Evolutionary conservation across 1,140 invertebrate genomes (phyloP).

Genomic region (Triops longicaudatus): DNA sequence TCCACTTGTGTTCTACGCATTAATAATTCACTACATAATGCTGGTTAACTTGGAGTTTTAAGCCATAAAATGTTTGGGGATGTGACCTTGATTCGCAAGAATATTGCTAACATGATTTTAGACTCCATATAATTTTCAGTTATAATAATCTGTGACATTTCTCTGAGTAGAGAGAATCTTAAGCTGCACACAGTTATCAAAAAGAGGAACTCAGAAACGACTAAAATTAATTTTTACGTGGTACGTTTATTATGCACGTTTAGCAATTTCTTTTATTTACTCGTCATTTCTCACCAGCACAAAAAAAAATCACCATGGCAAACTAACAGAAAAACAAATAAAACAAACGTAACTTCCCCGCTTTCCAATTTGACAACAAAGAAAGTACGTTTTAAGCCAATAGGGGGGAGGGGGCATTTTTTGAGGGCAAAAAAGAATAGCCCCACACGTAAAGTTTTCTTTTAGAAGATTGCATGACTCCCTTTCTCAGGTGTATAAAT

Average conservation of each 20-base stretch:
- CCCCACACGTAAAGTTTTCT: not conserved
- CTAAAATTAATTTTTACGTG: too few relatives aligned
- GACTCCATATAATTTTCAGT: too few relatives aligned
- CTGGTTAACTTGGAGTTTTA: too few relatives aligned
- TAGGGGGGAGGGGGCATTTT: not conserved
- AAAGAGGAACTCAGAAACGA: too few relatives aligned
- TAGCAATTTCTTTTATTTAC: slow-evolving; percentile 8
- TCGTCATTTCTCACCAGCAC: not conserved
- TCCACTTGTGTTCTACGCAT: too few relatives aligned
- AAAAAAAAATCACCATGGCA: not conserved
- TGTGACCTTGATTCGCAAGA: too few relatives aligned
- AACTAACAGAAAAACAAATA: not conserved
- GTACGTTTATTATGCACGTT: not conserved
- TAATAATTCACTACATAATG: too few relatives aligned
- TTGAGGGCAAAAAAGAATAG: not conserved
- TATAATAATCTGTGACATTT: too few relatives aligned
- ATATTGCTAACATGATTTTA: too few relatives aligned
- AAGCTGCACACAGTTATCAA: too few relatives aligned
- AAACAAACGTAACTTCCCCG: not conserved
- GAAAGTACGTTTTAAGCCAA: not conserved
- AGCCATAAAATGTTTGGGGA: too few relatives aligned
- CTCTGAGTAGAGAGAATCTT: too few relatives aligned
- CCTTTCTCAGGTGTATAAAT: not conserved
- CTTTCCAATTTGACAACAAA: not conserved
- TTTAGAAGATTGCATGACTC: not conserved